Evolutionary conservation across 2,113 vertebrate genomes (phyloP), one percentile per base, ranked within the genome.

Genomic region (Melanostigma gelatinosum): DNA sequence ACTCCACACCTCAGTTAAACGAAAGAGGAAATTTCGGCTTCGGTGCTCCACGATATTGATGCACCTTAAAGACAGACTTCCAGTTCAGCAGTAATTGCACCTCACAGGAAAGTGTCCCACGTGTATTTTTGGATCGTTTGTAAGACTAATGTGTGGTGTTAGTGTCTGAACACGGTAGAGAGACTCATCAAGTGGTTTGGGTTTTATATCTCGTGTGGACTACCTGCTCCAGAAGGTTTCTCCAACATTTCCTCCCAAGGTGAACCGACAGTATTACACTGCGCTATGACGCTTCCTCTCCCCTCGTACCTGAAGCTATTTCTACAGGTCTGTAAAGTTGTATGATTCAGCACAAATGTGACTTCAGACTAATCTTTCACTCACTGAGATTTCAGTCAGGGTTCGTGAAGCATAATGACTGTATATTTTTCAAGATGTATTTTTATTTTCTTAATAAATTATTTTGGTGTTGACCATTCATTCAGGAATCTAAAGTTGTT

Each of bases 371-470:
- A 80, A 60, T 69, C 24, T 74, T 32, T 78, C 75, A 80, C 58
- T 83, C 13, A 15, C 82, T 69, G 75, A 82, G 50, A 76, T 22
- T 32, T 82, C 54, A 65, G 80, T 82, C 80, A 77, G 76, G 79
- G 72, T 82, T 83, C 72, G 82, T 86, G 48, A 89, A 84, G 72
- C 80, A 80, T 84, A 85, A 77, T 78, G 85, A 91, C 88, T 93
- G 91, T 92, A 89, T 92, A 92, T 93, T 93, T 94, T 94, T 91
- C 18, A 89, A 92, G 83, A 91, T 16, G 85, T 92, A 82, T 71
- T 75, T 92, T 92, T 91, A 94, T 94, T 94, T 94, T 94, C 90
- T 78, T 89, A 92, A 88, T 93, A 93, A 93, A 91, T 91, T 92
- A 93, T 94, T 90, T 88, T 92, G 80, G 22, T 91, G 88, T 91